These are phyloP conservation scores for Epicampocera succincta DNA, from an alignment of 2,888 invertebrate species.

Conservation along the genomic window DNA sequence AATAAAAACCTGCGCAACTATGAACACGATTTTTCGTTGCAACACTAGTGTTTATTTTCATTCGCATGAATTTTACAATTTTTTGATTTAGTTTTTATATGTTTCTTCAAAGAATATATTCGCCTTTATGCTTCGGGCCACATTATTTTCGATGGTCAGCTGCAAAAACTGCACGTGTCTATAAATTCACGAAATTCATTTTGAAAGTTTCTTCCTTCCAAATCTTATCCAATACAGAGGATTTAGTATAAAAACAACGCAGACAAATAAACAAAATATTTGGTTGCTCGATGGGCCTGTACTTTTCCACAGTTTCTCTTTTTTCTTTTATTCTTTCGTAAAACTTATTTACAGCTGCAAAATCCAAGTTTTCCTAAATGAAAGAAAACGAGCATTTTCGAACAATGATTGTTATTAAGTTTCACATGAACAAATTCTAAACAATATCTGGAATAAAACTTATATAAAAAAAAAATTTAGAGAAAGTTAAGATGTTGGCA, in stretches of 20 bases:
- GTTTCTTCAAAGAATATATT: no score
- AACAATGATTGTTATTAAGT: conserved; percentile 33
- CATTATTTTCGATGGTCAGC: neutral
- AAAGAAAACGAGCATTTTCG: conserved; percentile 31
- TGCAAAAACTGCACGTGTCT: neutral
- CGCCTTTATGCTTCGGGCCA: no score
- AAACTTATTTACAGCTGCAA: conserved; percentile 47
- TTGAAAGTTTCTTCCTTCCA: neutral
- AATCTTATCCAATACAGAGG: neutral
- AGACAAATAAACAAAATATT: conserved; percentile 26
- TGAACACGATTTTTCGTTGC: no score
- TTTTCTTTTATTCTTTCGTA: conserved; percentile 1
- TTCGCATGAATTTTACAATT: no score
- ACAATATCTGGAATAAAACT: neutral
- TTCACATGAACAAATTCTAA: conserved; percentile 30
- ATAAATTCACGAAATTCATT: neutral
- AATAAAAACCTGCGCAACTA: no score
- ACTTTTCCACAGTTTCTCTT: neutral
- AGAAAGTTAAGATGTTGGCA: neutral
- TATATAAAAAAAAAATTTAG: neutral
- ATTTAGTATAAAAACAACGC: neutral
- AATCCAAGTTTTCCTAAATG: conserved; percentile 3
- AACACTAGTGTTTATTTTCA: no score
- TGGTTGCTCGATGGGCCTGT: conserved; percentile 30
- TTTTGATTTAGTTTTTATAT: no score